A percentile compares a stretch with the other conserved stretches of the same genome.
Conservation (phyloP, 1,140 invertebrate species). For the Drosophila parabipectinata region DNA sequence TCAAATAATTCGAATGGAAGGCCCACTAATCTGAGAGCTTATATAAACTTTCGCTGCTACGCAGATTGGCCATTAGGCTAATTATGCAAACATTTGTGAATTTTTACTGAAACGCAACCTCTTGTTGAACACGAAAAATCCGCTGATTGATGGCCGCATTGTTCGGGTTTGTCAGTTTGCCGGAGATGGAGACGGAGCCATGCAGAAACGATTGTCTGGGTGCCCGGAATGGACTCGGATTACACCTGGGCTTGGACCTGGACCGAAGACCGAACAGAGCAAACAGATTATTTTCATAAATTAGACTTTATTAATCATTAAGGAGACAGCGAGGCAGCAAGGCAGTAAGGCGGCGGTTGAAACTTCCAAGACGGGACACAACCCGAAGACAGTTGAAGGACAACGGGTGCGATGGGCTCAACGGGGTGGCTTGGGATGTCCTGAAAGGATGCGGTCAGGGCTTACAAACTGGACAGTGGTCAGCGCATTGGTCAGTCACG, state of each 20-base stretch:
- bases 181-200: conserved; percentile 19
- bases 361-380: conserved; percentile 26
- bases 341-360: conserved; percentile 8
- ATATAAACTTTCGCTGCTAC: conserved; percentile 32
- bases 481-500: conserved; percentile 79
- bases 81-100: conserved; percentile 58
- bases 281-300: conserved; percentile 83
- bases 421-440: conserved; percentile 42
- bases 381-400: conserved; percentile 59
- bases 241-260: conserved; percentile 60
- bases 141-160: conserved; percentile 74
- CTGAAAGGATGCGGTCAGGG: conserved; percentile 60
- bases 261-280: conserved; percentile 34
- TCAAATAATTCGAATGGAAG: background rate
- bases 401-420: conserved; percentile 55
- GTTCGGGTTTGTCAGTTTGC: conserved; percentile 58
- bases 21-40: background rate
- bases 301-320: conserved; percentile 83
- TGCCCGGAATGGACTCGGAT: conserved; percentile 52
- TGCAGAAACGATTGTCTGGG: conserved; percentile 52
- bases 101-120: conserved; percentile 48
- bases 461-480: conserved; percentile 75
- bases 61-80: conserved; percentile 63
- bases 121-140: conserved; percentile 46
- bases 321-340: conserved; percentile 52